phyloP scores from a whole-genome alignment of 2,113 vertebrate genomes.

The Irena cyanogastra region DNA sequence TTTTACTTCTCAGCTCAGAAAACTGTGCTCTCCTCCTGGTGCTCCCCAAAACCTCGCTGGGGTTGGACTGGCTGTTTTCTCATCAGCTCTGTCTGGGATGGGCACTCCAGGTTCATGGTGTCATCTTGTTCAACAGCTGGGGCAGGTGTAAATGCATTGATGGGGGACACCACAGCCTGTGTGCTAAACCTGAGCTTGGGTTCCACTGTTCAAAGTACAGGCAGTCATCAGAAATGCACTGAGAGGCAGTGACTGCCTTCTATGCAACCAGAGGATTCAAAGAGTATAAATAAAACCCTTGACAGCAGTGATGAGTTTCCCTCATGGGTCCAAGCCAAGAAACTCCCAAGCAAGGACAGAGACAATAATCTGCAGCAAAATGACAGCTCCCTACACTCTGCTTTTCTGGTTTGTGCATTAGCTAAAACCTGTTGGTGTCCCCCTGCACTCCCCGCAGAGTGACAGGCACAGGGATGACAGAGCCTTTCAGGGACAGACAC shows the following conservation, averaged over 20 bases:
- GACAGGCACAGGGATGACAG: background rate
- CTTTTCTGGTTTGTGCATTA: background rate
- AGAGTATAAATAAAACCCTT: background rate
- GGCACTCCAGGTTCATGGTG: background rate
- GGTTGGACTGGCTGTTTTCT: background rate
- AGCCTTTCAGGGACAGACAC: background rate
- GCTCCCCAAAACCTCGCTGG: background rate
- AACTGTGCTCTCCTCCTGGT: background rate
- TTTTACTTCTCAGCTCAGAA: background rate
- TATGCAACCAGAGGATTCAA: background rate
- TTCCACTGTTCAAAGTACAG: background rate
- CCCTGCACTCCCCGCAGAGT: accelerated
- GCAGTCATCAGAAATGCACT: background rate
- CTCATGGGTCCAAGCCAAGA: background rate
- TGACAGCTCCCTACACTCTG: background rate
- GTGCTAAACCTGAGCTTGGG: background rate
- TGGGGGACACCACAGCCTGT: background rate
- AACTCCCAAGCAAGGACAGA: background rate
- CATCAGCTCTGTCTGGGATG: accelerated
- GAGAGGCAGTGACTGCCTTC: background rate
- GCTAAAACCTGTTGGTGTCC: background rate
- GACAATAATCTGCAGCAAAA: background rate
- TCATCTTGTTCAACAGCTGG: background rate
- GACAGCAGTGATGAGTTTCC: background rate
- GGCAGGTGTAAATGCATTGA: background rate